Base-by-base conservation (phyloP, 1,140 invertebrate genomes). In the Ruditapes philippinarum region DNA sequence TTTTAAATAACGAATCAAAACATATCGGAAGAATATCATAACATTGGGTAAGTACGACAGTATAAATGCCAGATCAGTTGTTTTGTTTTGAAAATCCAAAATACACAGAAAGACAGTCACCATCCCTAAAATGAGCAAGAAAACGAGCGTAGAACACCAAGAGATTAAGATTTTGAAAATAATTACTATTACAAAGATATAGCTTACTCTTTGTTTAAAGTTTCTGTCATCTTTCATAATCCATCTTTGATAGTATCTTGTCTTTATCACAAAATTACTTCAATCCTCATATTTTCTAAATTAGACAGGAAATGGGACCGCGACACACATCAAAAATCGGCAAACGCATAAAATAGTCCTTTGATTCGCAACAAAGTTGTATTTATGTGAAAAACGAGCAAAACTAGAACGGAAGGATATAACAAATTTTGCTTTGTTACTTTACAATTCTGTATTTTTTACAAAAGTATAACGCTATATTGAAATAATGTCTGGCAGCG, bases 191-290 rank as follows among this genome's bases (percentile, higher is more conserved):
- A 57, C 40, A 79, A 65, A 51, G 33, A 76, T 57, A 62, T 28
- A 36, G 80, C 92, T 92, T 91, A 92, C 92, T 92, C 83, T 62
- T 89, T 88, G 45, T 86, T 76, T 54, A 74, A 82, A 85, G 85
- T 86, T 76, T 92, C 89, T 89, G 92, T 92, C 92, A 92, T 92
- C 92, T 92, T 92, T 88, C 76, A 60, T 83, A 79, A 83, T 73
- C 84, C 92, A 92, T 92, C 65, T 91, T 91, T 74, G 60, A 42
- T 51, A 60, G 65, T 80, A 68, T 86, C 68, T 65, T 76, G 78
- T 79, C 88, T 49, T 70, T 84, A 84, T 84, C 60, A 81, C 87
- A 87, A 89, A 57, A 73, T 60, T 45, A 79, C 45, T 60, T 51
- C 45, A 40, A 57, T 51, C 33, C 38, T 57, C 42, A 76, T 54